A percentile compares a stretch with the other conserved stretches of the same genome.
These are phyloP conservation scores for Portunus trituberculatus DNA, from an alignment of 1,140 invertebrate species.

Conservation along the genomic window DNA sequence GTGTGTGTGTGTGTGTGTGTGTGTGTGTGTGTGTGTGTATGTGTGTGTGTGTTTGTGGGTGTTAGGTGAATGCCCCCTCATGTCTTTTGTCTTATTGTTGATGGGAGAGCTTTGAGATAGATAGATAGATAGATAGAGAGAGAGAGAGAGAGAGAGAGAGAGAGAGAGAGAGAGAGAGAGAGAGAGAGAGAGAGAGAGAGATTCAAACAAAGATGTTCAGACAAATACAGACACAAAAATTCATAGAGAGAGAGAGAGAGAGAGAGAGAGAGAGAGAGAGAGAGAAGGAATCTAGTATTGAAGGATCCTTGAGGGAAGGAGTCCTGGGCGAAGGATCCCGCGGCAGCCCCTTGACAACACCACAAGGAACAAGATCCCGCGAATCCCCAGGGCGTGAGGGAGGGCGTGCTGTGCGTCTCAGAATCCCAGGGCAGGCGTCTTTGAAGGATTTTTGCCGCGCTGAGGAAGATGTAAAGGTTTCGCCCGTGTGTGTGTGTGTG, in stretches of 20 bases:
- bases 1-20: no score
- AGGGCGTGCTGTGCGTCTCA: no score
- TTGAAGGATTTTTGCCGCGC: no score
- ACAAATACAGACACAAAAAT: slow-evolving; percentile 5
- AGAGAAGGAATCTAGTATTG: not conserved
- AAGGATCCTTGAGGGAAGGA: not conserved
- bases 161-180: slow-evolving; percentile 52
- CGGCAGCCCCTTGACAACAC: not conserved
- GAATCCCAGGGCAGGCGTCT: no score
- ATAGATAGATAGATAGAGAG: slow-evolving; percentile 40
- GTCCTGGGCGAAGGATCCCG: not conserved
- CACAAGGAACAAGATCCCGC: no score
- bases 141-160: slow-evolving; percentile 52
- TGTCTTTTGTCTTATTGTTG: no score
- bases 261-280: slow-evolving; percentile 52
- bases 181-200: slow-evolving; percentile 39
- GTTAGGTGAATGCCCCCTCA: no score
- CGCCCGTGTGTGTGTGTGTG: no score
- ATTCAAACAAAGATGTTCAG: not conserved
- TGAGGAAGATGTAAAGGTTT: not conserved
- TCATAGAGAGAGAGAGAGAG: slow-evolving; percentile 4
- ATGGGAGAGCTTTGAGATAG: not conserved
- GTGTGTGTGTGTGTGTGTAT: no score
- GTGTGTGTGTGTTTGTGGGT: no score
- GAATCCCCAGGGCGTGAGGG: no score